Evolutionary conservation across 2,113 vertebrate species (phyloP).

Genomic region (Muscicapa adusta): DNA sequence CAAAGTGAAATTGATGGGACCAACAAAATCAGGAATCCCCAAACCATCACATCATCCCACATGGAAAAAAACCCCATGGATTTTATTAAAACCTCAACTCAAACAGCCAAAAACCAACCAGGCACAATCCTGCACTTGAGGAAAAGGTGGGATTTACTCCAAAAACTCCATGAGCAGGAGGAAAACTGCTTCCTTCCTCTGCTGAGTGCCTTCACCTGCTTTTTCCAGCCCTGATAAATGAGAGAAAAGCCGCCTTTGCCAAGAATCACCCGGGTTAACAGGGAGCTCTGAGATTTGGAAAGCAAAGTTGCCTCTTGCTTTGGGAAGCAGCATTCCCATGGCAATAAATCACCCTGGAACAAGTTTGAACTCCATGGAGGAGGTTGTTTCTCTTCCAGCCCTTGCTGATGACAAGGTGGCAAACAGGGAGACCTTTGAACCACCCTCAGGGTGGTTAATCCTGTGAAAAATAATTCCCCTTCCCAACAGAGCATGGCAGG

Average conservation of each 20-base stretch:
- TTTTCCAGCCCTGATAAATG: conserved; percentile 20
- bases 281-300: not conserved
- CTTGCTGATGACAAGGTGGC: not conserved
- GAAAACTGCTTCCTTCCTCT: not conserved
- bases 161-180: accelerated
- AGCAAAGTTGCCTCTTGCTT: not conserved
- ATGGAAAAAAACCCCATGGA: accelerated
- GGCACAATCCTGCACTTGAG: not conserved
- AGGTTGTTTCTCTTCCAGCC: not conserved
- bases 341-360: conserved; percentile 55
- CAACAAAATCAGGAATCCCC: not conserved
- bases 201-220: not conserved
- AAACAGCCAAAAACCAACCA: not conserved
- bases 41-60: not conserved
- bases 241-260: conserved; percentile 9
- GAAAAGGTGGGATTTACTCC: not conserved
- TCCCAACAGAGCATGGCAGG: not conserved
- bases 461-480: not conserved
- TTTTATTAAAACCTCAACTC: not conserved
- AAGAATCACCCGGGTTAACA: conserved; percentile 10
- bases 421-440: not conserved
- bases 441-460: not conserved
- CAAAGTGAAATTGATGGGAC: not conserved
- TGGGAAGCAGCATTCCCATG: not conserved
- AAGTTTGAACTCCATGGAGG: not conserved